A percentile compares a stretch with the other conserved stretches of the same genome.
Conservation (phyloP, 2,113 vertebrate species). For the Parus major region DNA sequence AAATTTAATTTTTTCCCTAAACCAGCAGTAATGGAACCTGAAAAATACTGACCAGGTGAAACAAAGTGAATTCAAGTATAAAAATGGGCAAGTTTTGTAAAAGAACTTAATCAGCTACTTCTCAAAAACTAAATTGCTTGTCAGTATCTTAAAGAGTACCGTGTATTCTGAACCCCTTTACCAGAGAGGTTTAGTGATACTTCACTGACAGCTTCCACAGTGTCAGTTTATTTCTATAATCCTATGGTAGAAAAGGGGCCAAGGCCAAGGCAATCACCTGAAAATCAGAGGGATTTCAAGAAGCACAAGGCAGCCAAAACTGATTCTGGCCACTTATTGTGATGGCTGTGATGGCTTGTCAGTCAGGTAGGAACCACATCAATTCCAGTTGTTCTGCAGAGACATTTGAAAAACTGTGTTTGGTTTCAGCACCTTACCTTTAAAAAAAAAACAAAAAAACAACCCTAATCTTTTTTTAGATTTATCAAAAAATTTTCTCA, state of each 20-base stretch:
- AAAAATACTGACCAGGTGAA: not conserved
- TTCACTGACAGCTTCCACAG: not conserved
- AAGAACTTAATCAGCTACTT: conserved; percentile 17
- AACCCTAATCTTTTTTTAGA: not conserved
- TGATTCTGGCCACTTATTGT: conserved; percentile 12
- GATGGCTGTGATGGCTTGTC: not conserved
- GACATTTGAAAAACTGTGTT: not conserved
- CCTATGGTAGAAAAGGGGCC: not conserved
- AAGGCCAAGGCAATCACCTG: not conserved
- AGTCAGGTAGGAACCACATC: not conserved
- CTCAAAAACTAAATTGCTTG: conserved; percentile 16
- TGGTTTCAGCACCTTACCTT: not conserved
- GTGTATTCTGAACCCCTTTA: not conserved
- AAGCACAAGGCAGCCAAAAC: not conserved
- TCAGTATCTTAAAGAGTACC: not conserved
- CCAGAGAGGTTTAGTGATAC: not conserved
- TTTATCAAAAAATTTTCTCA: not conserved
- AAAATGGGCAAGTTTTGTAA: not conserved
- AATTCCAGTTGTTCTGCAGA: not conserved
- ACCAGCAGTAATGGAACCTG: not conserved
- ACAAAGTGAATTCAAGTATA: not conserved
- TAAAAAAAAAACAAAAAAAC: too few species aligned
- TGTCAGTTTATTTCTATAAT: conserved; percentile 2
- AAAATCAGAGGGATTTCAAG: conserved; percentile 1
- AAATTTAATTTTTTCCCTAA: not conserved